Evolutionary conservation across 2,113 vertebrate genomes (phyloP).

Genomic region (Leptobrachium leishanense): DNA sequence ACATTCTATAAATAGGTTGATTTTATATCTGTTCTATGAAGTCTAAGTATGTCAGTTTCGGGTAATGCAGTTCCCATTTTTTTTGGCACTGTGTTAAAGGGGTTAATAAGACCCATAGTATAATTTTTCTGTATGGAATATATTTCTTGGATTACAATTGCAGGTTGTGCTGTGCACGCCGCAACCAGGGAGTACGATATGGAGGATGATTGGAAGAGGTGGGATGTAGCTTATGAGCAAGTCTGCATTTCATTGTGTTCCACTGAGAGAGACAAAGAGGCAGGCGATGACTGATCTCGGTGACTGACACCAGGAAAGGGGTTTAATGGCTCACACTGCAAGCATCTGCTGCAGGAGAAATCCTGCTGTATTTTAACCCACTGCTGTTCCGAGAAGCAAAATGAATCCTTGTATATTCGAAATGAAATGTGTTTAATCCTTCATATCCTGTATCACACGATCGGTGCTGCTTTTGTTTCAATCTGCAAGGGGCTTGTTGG

Average conservation of each 20-base stretch:
- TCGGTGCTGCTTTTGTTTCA: too few relatives aligned
- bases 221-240: slow-evolving; percentile 1
- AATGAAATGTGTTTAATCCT: too few relatives aligned
- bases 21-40: too few relatives aligned
- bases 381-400: slow-evolving; percentile 5
- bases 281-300: slow-evolving; percentile 35
- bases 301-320: slow-evolving; percentile 4
- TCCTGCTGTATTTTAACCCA: slow-evolving; percentile 28
- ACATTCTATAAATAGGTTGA: too few relatives aligned
- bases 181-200: neutral
- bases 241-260: slow-evolving; percentile 32
- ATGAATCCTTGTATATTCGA: too few relatives aligned
- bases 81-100: too few relatives aligned
- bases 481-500: too few relatives aligned
- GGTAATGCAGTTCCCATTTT: too few relatives aligned
- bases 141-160: neutral
- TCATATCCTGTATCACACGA: too few relatives aligned
- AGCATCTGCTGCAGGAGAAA: slow-evolving; percentile 3
- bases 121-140: neutral
- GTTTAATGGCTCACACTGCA: slow-evolving; percentile 28
- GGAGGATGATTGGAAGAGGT: neutral
- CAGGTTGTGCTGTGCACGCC: neutral
- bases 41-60: too few relatives aligned
- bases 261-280: slow-evolving; percentile 39
- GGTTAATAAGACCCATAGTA: too few relatives aligned